Base-by-base conservation (phyloP, 2,113 vertebrate species). In the Tinamus guttatus region DNA sequence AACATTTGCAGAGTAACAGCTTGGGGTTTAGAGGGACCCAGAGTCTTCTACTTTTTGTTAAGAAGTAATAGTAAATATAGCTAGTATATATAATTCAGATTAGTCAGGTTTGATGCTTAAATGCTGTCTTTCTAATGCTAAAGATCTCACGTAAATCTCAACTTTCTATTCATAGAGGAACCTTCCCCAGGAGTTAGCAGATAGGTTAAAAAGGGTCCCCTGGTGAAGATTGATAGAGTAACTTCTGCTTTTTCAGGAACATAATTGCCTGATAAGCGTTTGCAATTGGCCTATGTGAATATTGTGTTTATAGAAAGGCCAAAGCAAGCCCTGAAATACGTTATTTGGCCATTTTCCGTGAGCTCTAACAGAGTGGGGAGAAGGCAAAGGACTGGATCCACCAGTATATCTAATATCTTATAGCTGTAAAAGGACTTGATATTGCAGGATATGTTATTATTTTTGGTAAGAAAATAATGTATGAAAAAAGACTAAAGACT, bases 1-100 rank as follows among this genome's bases (percentile, higher is more conserved):
- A 90, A 89, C 85, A 90, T 17, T 96, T 92, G 86, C 77, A 89
- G 94, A 88, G 58, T 68, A 94, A 76, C 69, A 89, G 40, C 62
- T 83, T 93, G 92, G 74, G 40, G 45, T 92, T 90, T 81, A 80
- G 63, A 92, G 73, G 52, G 92, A 59, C 54, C 87, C 10, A 14
- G 36, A 89, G 89, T 40, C 70, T 95, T 68, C 91, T 84, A 30
- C 83, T 85, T 85, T 95, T 71, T 63, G 18, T 80, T 83, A 81
- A 32, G 18, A 68, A 64, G 36, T 76, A 65, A 76, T 60, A 84
- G 49, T 67, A 76, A 87, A 89, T 81, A 82, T 30, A 86, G 54
- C 54, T 59, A 56, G 78, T 85, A 77, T 38, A 75, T 82, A 36
- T 45, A 90, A 32, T 94, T 79, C 81, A 84, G 65, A 73, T 64